These are phyloP conservation scores for Malurus leucopterus DNA, from an alignment of 2,797 vertebrate genomes.

Conservation along the genomic window DNA sequence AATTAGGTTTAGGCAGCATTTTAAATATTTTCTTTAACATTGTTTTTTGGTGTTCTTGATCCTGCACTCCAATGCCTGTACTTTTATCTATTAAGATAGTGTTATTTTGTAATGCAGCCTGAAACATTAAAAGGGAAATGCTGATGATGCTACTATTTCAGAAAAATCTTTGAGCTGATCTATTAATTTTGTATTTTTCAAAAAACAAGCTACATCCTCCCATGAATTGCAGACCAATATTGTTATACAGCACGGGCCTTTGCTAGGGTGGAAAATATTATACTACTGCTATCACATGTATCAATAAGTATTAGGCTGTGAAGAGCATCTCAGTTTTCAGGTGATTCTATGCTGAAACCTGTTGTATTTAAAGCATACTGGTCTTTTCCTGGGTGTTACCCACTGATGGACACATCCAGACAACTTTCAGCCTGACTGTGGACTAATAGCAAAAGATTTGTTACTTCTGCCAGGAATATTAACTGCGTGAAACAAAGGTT, in stretches of 20 bases:
- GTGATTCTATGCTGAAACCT: neutral
- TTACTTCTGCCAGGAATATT: neutral
- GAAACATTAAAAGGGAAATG: neutral
- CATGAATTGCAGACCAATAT: neutral
- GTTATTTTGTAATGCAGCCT: neutral
- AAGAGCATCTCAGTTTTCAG: neutral
- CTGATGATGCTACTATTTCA: neutral
- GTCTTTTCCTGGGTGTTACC: neutral
- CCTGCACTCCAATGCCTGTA: neutral
- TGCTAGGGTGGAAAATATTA: neutral
- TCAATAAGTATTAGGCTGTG: neutral
- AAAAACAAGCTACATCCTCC: neutral
- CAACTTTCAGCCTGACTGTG: neutral
- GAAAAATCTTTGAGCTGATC: neutral
- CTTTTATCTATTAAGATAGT: neutral
- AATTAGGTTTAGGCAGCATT: neutral
- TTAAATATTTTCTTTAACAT: neutral
- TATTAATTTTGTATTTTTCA: neutral
- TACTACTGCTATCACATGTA: neutral
- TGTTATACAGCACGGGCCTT: neutral
- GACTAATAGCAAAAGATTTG: neutral
- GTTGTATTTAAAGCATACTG: neutral
- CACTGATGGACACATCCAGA: neutral
- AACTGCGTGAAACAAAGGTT: neutral
- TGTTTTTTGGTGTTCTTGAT: neutral